Evolutionary conservation across 1,140 invertebrate species (phyloP), one percentile per base, ranked within the genome.

Genomic region (Scaptomyza hsui): DNA sequence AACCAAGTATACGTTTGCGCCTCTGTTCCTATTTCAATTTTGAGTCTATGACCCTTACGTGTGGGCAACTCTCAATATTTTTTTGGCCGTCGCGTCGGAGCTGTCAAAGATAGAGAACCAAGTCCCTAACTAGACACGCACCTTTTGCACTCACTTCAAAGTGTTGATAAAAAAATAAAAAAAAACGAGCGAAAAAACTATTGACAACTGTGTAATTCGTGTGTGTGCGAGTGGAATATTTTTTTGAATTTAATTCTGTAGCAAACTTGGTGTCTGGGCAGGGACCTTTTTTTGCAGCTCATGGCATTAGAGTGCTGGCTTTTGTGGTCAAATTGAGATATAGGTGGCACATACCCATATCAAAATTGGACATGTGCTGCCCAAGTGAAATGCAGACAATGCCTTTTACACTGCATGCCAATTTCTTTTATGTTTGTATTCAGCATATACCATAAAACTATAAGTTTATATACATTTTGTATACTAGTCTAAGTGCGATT

Each of bases 271-370:
- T 60, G 13, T 32, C 19, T 32, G 15, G 32, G 49, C 55, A 56
- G 35, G 59, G 60, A 70, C 51, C 60, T 26, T 60, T 64, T 70
- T 70, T 70, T 63, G 67, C 67, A 60, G 51, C 51, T 64, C 51
- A 70, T 21, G 60, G 51, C 67, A 70, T 64, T 70, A 70, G 60
- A 64, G 44, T 41, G 60, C 51, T 32, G 59, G 67, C 67, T 70
- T 70, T 70, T 70, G 67, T 70, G 51, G 51, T 70, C 60, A 70
- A 70, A 64, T 70, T 70, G 51, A 64, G 60, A 70, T 64, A 37
- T 64, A 64, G 67, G 60, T 64, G 44, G 24, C 51, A 42, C n/a
- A 51, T 51, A 70, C 67, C 67, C 60, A 70, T 44, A 29, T 70
- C 67, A 70, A 70, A 44, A 41, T 64, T 24, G 24, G 51, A 64